Conservation (phyloP, 2,113 vertebrate species). For the Neolamprologus sp. region DNA sequence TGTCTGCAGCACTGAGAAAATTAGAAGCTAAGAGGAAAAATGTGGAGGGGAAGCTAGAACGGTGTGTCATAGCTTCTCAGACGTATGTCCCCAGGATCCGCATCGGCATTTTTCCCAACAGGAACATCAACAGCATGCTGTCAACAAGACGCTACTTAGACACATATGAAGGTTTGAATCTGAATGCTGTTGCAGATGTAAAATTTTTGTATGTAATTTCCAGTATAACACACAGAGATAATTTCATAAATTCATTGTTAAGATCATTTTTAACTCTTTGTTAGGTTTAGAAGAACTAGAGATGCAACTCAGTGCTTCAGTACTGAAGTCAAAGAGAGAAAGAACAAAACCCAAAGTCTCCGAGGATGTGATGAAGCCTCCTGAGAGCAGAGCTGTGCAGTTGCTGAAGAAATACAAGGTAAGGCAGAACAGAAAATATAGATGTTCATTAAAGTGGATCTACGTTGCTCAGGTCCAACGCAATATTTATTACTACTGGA, state of each 20-base stretch:
- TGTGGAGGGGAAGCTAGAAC: conserved; percentile 72
- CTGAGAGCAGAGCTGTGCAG: conserved; percentile 62
- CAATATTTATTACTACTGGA: not conserved
- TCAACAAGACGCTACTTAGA: conserved; percentile 75
- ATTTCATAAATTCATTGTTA: not conserved
- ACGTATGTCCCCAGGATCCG: conserved; percentile 63
- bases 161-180: conserved; percentile 78
- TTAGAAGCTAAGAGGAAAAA: conserved; percentile 71
- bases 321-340: conserved; percentile 57
- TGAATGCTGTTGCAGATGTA: not conserved
- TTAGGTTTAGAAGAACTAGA: conserved; percentile 82
- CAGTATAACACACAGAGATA: not conserved
- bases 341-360: conserved; percentile 53
- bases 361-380: conserved; percentile 61
- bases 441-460: not conserved
- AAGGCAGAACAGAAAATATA: not conserved
- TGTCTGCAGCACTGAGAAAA: conserved; percentile 79
- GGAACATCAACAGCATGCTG: conserved; percentile 23
- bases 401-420: conserved; percentile 80
- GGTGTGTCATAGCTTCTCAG: conserved; percentile 69
- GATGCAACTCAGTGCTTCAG: conserved; percentile 63
- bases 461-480: not conserved
- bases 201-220: not conserved
- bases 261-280: not conserved
- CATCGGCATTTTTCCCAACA: conserved; percentile 69